Evolutionary conservation across 2,888 invertebrate species (phyloP).

Genomic region (Drosophila fungiperda): DNA sequence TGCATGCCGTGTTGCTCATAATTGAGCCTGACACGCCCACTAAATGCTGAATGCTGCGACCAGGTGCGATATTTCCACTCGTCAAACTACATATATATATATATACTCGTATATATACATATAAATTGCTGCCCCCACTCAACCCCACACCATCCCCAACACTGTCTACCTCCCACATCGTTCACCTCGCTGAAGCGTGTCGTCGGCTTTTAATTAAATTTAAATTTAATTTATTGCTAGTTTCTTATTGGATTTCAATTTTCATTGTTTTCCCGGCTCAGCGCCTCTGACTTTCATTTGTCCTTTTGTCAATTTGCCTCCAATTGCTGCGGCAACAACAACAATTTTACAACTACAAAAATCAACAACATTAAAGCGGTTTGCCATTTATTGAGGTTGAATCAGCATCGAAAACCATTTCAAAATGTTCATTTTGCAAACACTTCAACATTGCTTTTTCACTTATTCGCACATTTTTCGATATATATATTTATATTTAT

Average conservation of each 20-base stretch:
- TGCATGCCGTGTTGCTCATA: constrained; percentile 38
- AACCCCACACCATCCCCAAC: background rate
- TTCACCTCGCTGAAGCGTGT: constrained; percentile 25
- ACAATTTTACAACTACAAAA: background rate
- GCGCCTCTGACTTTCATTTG: constrained; percentile 62
- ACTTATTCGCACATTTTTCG: background rate
- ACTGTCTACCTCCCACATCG: background rate
- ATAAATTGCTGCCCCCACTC: background rate
- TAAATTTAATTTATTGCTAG: constrained; percentile 71
- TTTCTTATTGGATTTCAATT: constrained; percentile 55
- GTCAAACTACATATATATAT: background rate
- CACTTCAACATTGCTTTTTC: background rate
- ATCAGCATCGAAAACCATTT: background rate
- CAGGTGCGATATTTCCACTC: constrained; percentile 51
- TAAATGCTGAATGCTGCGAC: constrained; percentile 37
- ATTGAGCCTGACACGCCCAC: constrained; percentile 50
- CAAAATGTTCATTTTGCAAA: background rate
- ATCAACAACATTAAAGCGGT: constrained; percentile 15
- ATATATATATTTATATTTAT: background rate
- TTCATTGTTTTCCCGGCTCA: constrained; percentile 40
- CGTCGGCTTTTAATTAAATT: constrained; percentile 71
- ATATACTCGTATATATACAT: background rate
- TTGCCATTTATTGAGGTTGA: constrained; percentile 9
- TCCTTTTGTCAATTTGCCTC: constrained; percentile 44
- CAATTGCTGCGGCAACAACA: constrained; percentile 1